Evolutionary conservation across 2,797 vertebrate genomes (phyloP).

Genomic region (Sardinella longiceps): DNA sequence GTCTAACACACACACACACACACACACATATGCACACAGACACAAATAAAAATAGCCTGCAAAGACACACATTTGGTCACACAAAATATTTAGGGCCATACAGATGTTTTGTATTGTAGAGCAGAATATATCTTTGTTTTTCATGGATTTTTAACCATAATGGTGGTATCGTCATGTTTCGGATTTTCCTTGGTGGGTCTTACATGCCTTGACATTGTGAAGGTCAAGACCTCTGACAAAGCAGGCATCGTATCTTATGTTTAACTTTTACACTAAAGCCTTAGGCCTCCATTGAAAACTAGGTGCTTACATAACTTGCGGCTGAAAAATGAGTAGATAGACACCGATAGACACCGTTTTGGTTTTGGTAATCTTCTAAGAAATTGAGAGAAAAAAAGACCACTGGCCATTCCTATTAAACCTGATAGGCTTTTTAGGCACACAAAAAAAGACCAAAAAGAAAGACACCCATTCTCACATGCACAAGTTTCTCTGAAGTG

Average conservation of each 20-base stretch:
- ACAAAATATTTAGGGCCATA: background rate
- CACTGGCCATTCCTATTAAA: background rate
- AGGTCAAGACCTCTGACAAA: slow-evolving; percentile 1
- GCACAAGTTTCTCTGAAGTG: slow-evolving; percentile 8
- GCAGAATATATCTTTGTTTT: slow-evolving; percentile 17
- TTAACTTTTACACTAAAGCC: background rate
- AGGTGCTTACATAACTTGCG: background rate
- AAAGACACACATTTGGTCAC: background rate
- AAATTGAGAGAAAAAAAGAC: background rate
- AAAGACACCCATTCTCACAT: background rate
- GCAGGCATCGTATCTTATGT: background rate
- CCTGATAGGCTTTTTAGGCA: background rate
- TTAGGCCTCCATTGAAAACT: background rate
- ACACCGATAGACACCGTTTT: background rate
- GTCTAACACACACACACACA: slow-evolving; percentile 49
- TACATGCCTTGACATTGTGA: slow-evolving; percentile 1
- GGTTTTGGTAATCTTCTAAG: slow-evolving; percentile 6
- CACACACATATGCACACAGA: slow-evolving; percentile 26
- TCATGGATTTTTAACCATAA: slow-evolving; percentile 56
- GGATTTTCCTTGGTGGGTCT: background rate
- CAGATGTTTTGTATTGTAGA: slow-evolving; percentile 50
- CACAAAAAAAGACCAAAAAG: background rate
- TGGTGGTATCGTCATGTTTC: slow-evolving; percentile 5
- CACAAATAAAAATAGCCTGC: background rate
- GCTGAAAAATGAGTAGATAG: background rate